Evolutionary conservation across 2,797 vertebrate genomes (phyloP).

Genomic region (Brotogeris chrysoptera): DNA sequence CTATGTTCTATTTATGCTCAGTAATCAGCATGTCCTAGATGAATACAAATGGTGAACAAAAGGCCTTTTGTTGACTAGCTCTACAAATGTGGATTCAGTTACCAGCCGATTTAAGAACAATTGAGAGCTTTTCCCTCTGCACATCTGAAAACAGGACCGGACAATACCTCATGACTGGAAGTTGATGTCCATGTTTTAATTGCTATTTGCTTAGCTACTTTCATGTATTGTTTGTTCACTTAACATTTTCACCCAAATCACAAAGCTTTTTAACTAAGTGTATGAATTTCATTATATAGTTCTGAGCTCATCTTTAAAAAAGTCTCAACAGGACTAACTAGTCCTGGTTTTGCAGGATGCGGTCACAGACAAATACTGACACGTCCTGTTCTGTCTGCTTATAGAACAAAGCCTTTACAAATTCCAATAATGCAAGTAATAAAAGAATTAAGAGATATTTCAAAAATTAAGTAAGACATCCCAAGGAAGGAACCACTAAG

Average conservation of each 20-base stretch:
- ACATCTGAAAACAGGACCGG: conserved; percentile 36
- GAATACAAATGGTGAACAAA: conserved; percentile 52
- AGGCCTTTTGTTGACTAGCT: conserved; percentile 50
- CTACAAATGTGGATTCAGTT: conserved; percentile 37
- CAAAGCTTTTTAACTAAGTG: conserved; percentile 22
- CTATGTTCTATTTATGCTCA: background rate
- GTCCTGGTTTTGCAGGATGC: conserved; percentile 40
- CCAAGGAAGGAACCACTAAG: background rate
- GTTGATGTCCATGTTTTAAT: conserved; percentile 25
- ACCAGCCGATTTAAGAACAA: conserved; percentile 53
- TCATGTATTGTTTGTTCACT: conserved; percentile 9
- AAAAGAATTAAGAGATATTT: background rate
- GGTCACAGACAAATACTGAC: conserved; percentile 58
- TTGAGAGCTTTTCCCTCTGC: conserved; percentile 44
- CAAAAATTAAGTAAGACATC: background rate
- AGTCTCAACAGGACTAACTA: background rate
- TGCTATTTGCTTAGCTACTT: conserved; percentile 38
- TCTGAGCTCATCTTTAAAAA: background rate
- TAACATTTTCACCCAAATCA: background rate
- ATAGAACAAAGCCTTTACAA: conserved; percentile 29
- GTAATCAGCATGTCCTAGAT: background rate
- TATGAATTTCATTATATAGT: conserved; percentile 9
- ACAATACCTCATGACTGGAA: conserved; percentile 51
- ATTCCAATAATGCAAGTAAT: conserved; percentile 1
- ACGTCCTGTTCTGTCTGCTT: conserved; percentile 37